These are phyloP conservation scores for Sesia apiformis DNA, from an alignment of 2,888 invertebrate genomes.

Conservation along the genomic window DNA sequence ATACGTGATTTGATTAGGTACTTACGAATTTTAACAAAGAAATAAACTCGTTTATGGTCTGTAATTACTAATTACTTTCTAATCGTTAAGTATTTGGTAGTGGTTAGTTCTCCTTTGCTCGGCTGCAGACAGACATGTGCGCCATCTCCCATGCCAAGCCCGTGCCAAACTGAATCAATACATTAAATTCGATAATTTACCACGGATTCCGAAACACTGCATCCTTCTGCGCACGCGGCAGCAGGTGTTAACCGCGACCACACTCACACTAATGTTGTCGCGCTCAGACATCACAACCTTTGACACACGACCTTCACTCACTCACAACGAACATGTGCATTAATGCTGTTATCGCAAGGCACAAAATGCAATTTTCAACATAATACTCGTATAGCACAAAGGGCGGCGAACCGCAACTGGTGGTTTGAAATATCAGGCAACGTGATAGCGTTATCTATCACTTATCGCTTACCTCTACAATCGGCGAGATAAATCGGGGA, in stretches of 20 bases:
- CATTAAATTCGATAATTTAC: slow-evolving; percentile 25
- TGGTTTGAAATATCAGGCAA: slow-evolving; percentile 29
- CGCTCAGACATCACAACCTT: slow-evolving; percentile 57
- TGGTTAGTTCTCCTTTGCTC: no score
- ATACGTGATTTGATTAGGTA: no score
- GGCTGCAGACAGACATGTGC: no score
- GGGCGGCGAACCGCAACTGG: slow-evolving; percentile 39
- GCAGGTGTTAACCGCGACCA: slow-evolving; percentile 45
- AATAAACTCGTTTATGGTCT: no score
- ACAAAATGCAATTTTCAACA: not conserved
- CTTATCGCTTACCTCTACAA: slow-evolving; percentile 17
- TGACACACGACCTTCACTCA: slow-evolving; percentile 20
- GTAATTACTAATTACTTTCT: no score
- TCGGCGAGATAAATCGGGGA: slow-evolving; percentile 45
- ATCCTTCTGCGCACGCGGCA: slow-evolving; percentile 64
- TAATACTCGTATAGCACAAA: slow-evolving; percentile 17
- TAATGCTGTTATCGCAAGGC: not conserved
- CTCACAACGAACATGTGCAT: not conserved
- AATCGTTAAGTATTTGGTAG: no score
- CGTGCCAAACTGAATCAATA: no score
- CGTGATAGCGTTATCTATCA: slow-evolving; percentile 41
- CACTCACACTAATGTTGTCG: slow-evolving; percentile 54
- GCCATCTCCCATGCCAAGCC: no score
- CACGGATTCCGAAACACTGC: slow-evolving; percentile 68
- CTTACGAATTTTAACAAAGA: no score